Evolutionary conservation across 2,888 invertebrate genomes (phyloP).

Genomic region (Emmelina monodactyla): DNA sequence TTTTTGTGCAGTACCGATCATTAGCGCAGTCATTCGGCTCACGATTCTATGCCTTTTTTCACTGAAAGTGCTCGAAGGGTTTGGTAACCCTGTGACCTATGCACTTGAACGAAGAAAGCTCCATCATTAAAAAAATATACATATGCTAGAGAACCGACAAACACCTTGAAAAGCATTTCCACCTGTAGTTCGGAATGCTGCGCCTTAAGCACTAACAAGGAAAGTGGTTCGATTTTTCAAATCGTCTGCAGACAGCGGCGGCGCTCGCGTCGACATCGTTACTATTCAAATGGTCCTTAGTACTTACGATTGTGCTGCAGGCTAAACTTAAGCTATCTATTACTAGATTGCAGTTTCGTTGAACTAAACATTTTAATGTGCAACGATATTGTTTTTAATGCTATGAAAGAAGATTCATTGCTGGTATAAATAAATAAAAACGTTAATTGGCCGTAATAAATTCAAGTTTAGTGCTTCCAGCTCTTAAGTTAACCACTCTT

Average conservation of each 20-base stretch:
- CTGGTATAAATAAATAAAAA: too few relatives aligned
- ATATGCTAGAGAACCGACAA: too few relatives aligned
- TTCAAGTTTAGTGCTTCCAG: slow-evolving; percentile 1
- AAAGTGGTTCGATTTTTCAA: slow-evolving; percentile 50
- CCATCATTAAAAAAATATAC: too few relatives aligned
- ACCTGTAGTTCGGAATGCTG: slow-evolving; percentile 37
- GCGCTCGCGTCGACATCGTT: slow-evolving; percentile 13
- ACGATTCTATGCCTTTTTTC: slow-evolving; percentile 34
- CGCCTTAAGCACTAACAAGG: slow-evolving; percentile 34
- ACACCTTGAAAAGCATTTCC: too few relatives aligned
- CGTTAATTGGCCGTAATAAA: too few relatives aligned
- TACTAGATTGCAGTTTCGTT: background rate
- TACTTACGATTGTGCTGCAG: slow-evolving; percentile 12
- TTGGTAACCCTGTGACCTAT: too few relatives aligned
- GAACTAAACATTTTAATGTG: too few relatives aligned
- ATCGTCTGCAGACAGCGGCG: slow-evolving; percentile 14
- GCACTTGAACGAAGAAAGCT: too few relatives aligned
- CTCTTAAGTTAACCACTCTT: slow-evolving; percentile 22
- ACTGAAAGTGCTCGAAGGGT: slow-evolving; percentile 4
- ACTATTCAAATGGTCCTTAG: slow-evolving; percentile 14
- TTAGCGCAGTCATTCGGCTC: slow-evolving; percentile 37
- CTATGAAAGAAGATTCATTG: too few relatives aligned
- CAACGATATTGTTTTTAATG: too few relatives aligned
- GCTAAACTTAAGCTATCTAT: slow-evolving; percentile 12
- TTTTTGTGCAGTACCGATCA: slow-evolving; percentile 34